phyloP scores from a whole-genome alignment of 2,797 vertebrate species.

The Crocidura indochinensis region DNA sequence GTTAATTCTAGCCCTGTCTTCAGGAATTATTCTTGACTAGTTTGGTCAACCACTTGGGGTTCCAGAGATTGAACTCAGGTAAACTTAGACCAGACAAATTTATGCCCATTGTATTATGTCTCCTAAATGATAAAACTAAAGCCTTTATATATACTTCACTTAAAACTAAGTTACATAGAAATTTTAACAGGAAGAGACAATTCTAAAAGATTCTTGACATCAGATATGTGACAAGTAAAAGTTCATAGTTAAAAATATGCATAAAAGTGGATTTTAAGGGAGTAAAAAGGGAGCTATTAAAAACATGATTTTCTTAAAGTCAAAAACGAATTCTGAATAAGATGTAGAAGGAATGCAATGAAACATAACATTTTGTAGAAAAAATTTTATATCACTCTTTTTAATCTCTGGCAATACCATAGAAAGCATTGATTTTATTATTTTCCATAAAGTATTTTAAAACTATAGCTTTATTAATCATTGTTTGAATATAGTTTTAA shows the following conservation, averaged over 20 bases:
- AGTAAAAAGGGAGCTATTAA: neutral
- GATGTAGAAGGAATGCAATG: neutral
- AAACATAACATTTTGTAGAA: neutral
- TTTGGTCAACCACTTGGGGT: no score
- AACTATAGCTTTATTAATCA: neutral
- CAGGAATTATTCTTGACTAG: no score
- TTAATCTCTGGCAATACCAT: neutral
- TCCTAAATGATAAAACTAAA: neutral
- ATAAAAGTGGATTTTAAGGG: neutral
- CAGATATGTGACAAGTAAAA: neutral
- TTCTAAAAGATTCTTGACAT: neutral
- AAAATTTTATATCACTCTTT: neutral
- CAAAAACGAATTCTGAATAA: neutral
- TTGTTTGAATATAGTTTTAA: conserved; percentile 47
- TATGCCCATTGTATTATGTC: no score
- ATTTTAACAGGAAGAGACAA: neutral
- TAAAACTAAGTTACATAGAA: neutral
- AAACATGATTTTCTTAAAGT: neutral
- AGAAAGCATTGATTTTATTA: neutral
- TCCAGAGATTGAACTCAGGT: no score
- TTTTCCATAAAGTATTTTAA: neutral
- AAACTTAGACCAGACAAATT: no score
- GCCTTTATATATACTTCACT: neutral
- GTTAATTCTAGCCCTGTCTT: no score
- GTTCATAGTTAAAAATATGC: neutral